Conservation (phyloP, 2,113 vertebrate species). For the Corythoichthys intestinalis region DNA sequence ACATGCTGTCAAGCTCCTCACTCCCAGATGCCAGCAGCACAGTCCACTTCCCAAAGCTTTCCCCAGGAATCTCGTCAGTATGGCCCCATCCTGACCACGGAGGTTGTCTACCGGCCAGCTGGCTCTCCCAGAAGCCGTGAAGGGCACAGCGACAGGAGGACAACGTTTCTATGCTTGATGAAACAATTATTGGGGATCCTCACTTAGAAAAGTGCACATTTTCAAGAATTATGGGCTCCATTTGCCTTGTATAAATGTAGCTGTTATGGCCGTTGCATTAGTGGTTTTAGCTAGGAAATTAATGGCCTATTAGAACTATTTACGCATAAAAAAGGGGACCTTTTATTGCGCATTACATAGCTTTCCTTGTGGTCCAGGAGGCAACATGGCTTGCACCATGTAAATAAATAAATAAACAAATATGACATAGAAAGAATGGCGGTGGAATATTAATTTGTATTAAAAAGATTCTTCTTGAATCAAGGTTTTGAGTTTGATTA, state of each 20-base stretch:
- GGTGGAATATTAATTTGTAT: background rate
- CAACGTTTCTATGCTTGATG: background rate
- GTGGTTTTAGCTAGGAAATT: conserved; percentile 3
- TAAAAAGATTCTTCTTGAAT: background rate
- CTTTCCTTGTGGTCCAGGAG: background rate
- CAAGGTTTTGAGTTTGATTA: background rate
- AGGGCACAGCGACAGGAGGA: background rate
- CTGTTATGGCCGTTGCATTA: background rate
- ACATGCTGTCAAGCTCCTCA: conserved; percentile 1
- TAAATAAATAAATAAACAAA: background rate
- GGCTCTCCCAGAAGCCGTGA: conserved; percentile 4
- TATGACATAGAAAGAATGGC: background rate
- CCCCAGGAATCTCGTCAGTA: conserved; percentile 1
- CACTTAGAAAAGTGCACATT: background rate
- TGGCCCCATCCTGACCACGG: background rate
- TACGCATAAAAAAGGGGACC: background rate
- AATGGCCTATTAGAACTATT: conserved; percentile 9
- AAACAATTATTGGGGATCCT: conserved; percentile 5
- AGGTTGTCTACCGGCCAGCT: conserved; percentile 7
- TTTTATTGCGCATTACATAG: background rate
- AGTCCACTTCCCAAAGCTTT: conserved; percentile 6
- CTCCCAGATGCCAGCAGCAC: conserved; percentile 10
- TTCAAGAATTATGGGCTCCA: conserved; percentile 1
- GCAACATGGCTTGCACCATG: background rate
- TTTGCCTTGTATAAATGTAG: background rate